Evolutionary conservation across 2,113 vertebrate species (phyloP).

Genomic region (Podiceps cristatus): DNA sequence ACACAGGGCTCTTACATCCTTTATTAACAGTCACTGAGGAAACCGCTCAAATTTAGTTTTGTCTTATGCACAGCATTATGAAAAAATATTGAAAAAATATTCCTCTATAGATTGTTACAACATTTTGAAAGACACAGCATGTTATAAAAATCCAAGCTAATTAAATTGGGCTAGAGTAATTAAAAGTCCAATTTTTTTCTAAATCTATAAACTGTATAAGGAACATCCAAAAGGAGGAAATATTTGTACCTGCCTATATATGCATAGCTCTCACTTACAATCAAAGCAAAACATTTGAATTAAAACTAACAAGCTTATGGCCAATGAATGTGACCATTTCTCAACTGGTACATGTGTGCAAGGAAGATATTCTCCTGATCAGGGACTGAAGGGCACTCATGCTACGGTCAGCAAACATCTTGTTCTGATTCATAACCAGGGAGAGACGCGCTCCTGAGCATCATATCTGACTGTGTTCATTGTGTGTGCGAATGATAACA

Average conservation of each 20-base stretch:
- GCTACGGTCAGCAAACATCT: background rate
- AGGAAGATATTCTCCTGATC: background rate
- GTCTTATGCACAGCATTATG: constrained; percentile 32
- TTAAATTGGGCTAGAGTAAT: background rate
- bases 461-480: background rate
- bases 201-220: background rate
- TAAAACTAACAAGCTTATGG: background rate
- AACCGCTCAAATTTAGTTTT: constrained; percentile 42
- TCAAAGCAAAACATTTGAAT: background rate
- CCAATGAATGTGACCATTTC: background rate
- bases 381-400: background rate
- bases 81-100: background rate
- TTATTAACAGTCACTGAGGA: constrained; percentile 40
- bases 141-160: background rate
- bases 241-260: background rate
- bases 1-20: background rate
- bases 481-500: background rate
- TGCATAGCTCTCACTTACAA: background rate
- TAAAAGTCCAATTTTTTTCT: background rate
- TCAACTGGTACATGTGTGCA: background rate
- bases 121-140: background rate
- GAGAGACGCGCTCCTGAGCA: background rate
- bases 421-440: background rate
- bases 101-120: background rate
- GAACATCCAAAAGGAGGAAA: background rate